Evolutionary conservation across 2,797 vertebrate genomes (phyloP), one percentile per base, ranked within the genome.

Genomic region (Buceros bicornis): DNA sequence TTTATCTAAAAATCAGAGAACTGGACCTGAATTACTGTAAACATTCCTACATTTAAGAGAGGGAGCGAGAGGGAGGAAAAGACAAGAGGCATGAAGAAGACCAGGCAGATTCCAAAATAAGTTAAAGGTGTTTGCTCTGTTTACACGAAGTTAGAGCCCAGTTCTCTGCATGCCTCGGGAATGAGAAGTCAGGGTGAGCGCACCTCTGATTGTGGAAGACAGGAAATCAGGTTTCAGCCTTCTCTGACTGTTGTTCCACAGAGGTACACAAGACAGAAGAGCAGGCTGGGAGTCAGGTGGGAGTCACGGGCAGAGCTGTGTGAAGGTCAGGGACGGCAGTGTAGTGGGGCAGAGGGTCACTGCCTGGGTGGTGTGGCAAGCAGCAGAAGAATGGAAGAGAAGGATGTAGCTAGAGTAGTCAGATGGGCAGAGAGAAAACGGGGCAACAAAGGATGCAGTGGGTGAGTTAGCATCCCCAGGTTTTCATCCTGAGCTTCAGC

Each of bases 1-100:
- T 69, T 82, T 87, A 64, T 2, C 37, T 77, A 28, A 77, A 74
- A 87, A 60, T 87, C 29, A 61, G 78, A 94, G 66, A 93, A 35
- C 73, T 89, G 82, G 79, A 82, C 84, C 69, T 89, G 76, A 83
- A 77, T 76, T 89, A 77, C 69, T 93, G 66, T 74, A 89, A 86
- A 64, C 69, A 83, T 96, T 96, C 87, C 82, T 90, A 65, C 28
- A 56, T 67, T 91, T 74, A 60, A 43, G 60, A 37, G 81, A 61
- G 73, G 78, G 86, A 94, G 64, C 77, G 92, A 73, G n/a, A 76
- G n/a, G 20, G 53, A 87, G 67, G 54, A 72, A 67, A 64, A 60
- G 28, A 57, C 8, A 60, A 78, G 67, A 72, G 61, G 51, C 53
- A 17, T 58, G 40, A 62, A 65, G 65, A 62, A 37, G 43, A 54